Conservation (phyloP, 2,113 vertebrate genomes). For the Vulpes ferrilata region DNA sequence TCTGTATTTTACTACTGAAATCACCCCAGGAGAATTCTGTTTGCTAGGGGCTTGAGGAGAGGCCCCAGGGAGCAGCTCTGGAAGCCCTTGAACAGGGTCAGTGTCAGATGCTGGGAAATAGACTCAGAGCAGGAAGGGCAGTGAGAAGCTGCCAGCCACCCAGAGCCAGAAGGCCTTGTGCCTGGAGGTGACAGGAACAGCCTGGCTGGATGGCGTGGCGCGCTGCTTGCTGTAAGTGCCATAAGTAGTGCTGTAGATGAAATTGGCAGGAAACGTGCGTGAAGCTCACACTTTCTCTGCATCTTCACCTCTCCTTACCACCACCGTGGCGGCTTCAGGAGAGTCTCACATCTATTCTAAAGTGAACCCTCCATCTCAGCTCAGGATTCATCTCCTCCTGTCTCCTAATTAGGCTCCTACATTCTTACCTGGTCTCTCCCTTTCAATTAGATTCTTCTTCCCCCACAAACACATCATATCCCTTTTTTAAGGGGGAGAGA, state of each 20-base stretch:
- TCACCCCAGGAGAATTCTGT: not conserved
- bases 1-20: conserved; percentile 23
- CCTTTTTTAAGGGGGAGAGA: not conserved
- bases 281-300: not conserved
- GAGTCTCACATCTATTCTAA: not conserved
- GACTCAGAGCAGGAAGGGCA: not conserved
- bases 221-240: not conserved
- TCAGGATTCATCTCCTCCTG: not conserved
- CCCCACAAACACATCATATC: not conserved
- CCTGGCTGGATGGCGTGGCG: fast-evolving
- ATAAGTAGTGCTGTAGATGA: not conserved
- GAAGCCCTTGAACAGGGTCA: not conserved
- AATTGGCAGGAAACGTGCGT: not conserved
- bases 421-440: not conserved
- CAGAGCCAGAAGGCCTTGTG: not conserved
- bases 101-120: not conserved
- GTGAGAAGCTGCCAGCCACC: not conserved
- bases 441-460: not conserved
- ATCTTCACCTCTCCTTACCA: not conserved
- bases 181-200: not conserved
- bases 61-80: not conserved
- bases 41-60: not conserved
- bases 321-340: not conserved
- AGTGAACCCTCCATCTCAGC: not conserved
- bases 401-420: not conserved